These are phyloP conservation scores for Oligia strigilis DNA, from an alignment of 2,888 invertebrate genomes.

Conservation along the genomic window DNA sequence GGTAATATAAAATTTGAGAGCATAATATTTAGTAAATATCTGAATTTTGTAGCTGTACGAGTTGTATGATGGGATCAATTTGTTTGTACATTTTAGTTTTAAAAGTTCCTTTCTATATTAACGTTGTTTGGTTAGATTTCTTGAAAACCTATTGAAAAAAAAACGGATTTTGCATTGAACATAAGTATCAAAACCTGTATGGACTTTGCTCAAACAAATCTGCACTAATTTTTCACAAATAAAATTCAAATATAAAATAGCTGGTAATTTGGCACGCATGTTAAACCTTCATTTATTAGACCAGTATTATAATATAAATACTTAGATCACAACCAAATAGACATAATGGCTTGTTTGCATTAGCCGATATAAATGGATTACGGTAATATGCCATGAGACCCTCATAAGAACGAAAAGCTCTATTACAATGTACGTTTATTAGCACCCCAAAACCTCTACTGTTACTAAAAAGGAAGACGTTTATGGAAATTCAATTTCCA, in stretches of 20 bases:
- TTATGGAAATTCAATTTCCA: neutral
- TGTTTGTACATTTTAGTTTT: constrained; percentile 77
- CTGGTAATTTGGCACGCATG: constrained; percentile 39
- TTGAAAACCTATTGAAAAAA: constrained; percentile 16
- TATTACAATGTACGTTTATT: too few species aligned
- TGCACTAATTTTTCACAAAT: constrained; percentile 39
- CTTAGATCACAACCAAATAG: constrained; percentile 46
- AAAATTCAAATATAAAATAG: constrained; percentile 29
- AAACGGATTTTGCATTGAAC: constrained; percentile 26
- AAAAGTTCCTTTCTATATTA: constrained; percentile 55
- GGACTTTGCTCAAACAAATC: constrained; percentile 63
- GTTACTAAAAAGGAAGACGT: neutral
- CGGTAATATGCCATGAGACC: neutral
- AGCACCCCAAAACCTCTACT: neutral
- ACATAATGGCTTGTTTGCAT: constrained; percentile 21
- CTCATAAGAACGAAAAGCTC: neutral
- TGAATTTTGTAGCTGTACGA: constrained; percentile 81
- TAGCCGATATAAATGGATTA: neutral
- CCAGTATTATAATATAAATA: constrained; percentile 53
- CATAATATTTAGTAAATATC: constrained; percentile 80
- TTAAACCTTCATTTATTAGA: constrained; percentile 54
- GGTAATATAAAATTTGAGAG: constrained; percentile 77
- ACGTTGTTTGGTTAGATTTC: constrained; percentile 31
- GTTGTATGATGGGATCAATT: constrained; percentile 87
- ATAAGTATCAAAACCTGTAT: constrained; percentile 39